Evolutionary conservation across 2,113 vertebrate genomes (phyloP).

Genomic region (Thermophis baileyi): DNA sequence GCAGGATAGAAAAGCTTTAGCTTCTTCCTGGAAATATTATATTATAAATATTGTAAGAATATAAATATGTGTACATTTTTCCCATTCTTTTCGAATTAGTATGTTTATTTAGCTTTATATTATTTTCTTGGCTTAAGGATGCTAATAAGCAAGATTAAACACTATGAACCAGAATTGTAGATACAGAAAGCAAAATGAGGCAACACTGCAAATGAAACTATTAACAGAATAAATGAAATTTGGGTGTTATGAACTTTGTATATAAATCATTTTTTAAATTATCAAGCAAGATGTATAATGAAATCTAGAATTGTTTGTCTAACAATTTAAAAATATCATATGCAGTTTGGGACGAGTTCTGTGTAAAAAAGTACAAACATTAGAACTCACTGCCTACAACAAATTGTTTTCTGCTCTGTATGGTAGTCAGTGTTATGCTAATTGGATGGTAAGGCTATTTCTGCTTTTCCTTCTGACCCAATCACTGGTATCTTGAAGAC

Average conservation of each 20-base stretch:
- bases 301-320: too few relatives aligned
- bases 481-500: too few relatives aligned
- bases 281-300: not conserved
- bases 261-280: not conserved
- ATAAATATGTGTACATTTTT: constrained; percentile 8
- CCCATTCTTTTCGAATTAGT: not conserved
- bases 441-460: too few relatives aligned
- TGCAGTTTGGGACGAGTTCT: too few relatives aligned
- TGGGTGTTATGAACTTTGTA: not conserved
- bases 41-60: too few relatives aligned
- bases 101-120: not conserved
- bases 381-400: too few relatives aligned
- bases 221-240: not conserved
- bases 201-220: not conserved
- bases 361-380: too few relatives aligned
- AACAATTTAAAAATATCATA: too few relatives aligned
- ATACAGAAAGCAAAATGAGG: not conserved
- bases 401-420: too few relatives aligned
- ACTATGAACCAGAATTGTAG: not conserved
- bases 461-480: too few relatives aligned
- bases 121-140: not conserved
- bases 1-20: not conserved
- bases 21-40: not conserved
- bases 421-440: too few relatives aligned
- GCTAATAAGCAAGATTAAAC: not conserved